Evolutionary conservation across 92 coral and sea anemone genomes (phyloP).

Genomic region (Palythoa grandis): DNA sequence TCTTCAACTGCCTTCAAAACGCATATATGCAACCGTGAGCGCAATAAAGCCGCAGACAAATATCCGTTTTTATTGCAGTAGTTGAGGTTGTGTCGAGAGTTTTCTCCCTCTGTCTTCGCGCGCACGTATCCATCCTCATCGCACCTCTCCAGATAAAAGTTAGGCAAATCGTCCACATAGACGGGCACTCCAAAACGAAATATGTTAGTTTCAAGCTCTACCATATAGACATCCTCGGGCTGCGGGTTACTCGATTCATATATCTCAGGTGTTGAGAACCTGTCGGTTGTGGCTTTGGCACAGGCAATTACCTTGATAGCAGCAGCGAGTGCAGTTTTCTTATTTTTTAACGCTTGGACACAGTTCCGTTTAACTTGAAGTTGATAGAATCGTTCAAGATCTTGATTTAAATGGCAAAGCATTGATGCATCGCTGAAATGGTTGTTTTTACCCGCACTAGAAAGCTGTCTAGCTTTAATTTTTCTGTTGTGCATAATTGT

Average conservation of each 20-base stretch:
- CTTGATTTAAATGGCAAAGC: conserved; percentile 51
- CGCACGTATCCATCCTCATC: conserved; percentile 84
- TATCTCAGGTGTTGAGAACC: conserved; percentile 68
- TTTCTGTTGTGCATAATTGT: neutral
- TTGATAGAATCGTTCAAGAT: conserved; percentile 64
- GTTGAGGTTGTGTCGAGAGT: conserved; percentile 43
- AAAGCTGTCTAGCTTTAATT: neutral
- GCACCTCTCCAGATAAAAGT: conserved; percentile 56
- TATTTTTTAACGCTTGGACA: conserved; percentile 52
- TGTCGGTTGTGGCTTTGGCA: conserved; percentile 70
- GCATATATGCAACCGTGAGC: conserved; percentile 81
- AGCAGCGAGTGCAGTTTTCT: conserved; percentile 69
- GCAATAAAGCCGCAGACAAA: conserved; percentile 83
- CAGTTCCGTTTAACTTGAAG: conserved; percentile 59
- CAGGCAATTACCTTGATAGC: conserved; percentile 71
- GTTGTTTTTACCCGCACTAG: neutral
- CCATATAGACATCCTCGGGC: conserved; percentile 45
- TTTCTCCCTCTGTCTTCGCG: conserved; percentile 49
- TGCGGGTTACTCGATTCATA: conserved; percentile 54
- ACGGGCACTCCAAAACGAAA: conserved; percentile 87
- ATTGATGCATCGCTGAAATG: neutral
- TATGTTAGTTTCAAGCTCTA: conserved; percentile 66
- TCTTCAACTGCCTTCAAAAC: conserved; percentile 69
- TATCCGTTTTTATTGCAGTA: conserved; percentile 81
- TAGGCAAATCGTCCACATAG: conserved; percentile 55